A percentile compares a stretch with the other conserved stretches of the same genome.
Evolutionary conservation across 2,797 vertebrate species (phyloP).

Genomic region (Bradypodion pumilum): DNA sequence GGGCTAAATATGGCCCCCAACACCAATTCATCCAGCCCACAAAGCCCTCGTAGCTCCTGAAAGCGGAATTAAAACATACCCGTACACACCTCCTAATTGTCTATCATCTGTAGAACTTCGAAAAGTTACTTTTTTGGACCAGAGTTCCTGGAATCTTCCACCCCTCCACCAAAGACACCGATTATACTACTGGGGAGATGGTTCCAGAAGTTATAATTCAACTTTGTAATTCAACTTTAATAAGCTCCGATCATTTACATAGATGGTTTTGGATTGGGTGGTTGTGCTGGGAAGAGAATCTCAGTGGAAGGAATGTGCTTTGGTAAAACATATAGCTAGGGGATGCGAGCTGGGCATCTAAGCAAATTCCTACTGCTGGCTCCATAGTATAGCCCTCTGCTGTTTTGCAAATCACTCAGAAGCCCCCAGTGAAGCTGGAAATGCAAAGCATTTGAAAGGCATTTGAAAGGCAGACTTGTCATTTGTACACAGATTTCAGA

Average conservation of each 20-base stretch:
- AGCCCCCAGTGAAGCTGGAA: constrained; percentile 4
- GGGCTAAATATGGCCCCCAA: too few relatives aligned
- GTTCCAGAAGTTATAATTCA: neutral
- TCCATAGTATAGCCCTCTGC: constrained; percentile 9
- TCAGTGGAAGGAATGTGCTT: neutral
- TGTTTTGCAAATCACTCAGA: constrained; percentile 3
- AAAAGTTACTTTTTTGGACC: too few relatives aligned
- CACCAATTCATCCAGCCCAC: too few relatives aligned
- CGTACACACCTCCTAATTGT: too few relatives aligned
- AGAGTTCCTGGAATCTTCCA: too few relatives aligned
- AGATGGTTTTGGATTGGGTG: neutral
- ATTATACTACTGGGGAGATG: too few relatives aligned
- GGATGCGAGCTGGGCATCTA: constrained; percentile 7
- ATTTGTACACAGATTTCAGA: neutral
- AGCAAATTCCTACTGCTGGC: constrained; percentile 4
- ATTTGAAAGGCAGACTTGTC: neutral
- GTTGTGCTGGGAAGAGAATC: neutral
- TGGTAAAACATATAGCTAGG: neutral
- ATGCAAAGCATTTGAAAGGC: too few relatives aligned
- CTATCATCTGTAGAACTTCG: neutral
- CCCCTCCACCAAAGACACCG: too few relatives aligned
- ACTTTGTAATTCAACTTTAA: too few relatives aligned
- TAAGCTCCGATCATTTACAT: neutral
- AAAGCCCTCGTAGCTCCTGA: too few relatives aligned
- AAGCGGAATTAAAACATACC: too few relatives aligned